Evolutionary conservation across 2,113 vertebrate species (phyloP).

Genomic region (Colius striatus): DNA sequence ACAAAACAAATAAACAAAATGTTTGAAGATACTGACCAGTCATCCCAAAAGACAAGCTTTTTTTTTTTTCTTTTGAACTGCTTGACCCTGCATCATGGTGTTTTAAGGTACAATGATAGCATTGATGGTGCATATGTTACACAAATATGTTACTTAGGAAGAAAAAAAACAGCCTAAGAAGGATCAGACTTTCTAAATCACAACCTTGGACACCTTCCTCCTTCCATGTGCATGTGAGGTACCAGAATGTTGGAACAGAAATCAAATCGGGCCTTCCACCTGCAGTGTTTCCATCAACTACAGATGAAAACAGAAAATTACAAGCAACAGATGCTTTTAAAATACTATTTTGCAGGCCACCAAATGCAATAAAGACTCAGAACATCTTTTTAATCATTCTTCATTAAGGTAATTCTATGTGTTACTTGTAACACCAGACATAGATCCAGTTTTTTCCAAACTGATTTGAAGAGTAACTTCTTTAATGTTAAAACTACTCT

Average conservation of each 20-base stretch:
- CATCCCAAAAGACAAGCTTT: neutral
- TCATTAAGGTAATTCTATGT: neutral
- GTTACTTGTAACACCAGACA: neutral
- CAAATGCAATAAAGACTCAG: neutral
- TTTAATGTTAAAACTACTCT: neutral
- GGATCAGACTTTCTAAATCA: neutral
- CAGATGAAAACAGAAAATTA: neutral
- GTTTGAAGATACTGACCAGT: neutral
- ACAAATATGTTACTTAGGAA: neutral
- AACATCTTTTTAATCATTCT: neutral
- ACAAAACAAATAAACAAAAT: neutral
- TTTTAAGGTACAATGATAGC: neutral
- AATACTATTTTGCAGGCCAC: neutral
- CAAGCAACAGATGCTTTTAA: neutral
- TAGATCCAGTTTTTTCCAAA: neutral
- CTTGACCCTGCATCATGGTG: neutral
- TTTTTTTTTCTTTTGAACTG: neutral
- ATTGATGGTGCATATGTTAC: fast-evolving
- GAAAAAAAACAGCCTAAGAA: neutral
- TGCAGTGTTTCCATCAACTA: neutral
- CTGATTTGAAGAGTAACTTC: neutral
- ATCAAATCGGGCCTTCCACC: neutral
- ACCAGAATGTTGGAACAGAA: neutral
- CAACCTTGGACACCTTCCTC: neutral
- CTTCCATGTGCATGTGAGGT: fast-evolving